Evolutionary conservation across 53 echinoderm and acorn worm species (phyloP).

Genomic region (Echinometra lucunter): DNA sequence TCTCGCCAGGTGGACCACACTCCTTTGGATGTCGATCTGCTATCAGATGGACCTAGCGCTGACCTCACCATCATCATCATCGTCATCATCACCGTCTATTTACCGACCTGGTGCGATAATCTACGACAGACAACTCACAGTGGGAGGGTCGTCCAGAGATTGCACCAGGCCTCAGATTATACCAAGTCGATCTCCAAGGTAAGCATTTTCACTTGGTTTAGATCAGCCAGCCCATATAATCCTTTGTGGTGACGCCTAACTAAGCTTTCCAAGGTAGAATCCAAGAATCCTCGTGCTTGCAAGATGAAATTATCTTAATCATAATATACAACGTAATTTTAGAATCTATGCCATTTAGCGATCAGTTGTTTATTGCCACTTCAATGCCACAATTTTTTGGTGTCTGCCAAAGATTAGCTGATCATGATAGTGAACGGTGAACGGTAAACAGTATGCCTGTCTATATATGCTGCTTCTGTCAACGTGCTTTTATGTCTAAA

Average conservation of each 20-base stretch:
- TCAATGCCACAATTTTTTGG: too few relatives aligned
- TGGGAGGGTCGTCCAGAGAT: constrained; percentile 38
- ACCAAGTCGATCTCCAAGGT: constrained; percentile 61
- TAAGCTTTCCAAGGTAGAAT: background rate
- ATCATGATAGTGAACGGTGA: background rate
- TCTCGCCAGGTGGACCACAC: background rate
- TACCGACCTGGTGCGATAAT: background rate
- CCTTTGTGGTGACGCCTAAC: background rate
- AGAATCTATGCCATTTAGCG: background rate
- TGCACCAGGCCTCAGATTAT: constrained; percentile 42
- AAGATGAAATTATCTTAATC: background rate
- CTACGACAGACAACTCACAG: constrained; percentile 53
- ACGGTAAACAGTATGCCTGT: background rate
- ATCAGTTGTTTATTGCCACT: too few relatives aligned
- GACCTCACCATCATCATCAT: background rate
- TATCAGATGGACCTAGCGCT: background rate
- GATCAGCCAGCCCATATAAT: constrained; percentile 15
- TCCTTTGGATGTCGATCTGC: constrained; percentile 42
- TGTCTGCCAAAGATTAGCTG: background rate
- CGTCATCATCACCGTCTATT: background rate
- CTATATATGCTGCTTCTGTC: background rate
- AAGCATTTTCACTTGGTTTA: background rate
- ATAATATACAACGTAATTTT: background rate
- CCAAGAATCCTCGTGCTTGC: background rate
- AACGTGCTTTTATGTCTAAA: background rate